Base-by-base conservation (phyloP, 2,888 invertebrate genomes). In the Fragum fragum region DNA sequence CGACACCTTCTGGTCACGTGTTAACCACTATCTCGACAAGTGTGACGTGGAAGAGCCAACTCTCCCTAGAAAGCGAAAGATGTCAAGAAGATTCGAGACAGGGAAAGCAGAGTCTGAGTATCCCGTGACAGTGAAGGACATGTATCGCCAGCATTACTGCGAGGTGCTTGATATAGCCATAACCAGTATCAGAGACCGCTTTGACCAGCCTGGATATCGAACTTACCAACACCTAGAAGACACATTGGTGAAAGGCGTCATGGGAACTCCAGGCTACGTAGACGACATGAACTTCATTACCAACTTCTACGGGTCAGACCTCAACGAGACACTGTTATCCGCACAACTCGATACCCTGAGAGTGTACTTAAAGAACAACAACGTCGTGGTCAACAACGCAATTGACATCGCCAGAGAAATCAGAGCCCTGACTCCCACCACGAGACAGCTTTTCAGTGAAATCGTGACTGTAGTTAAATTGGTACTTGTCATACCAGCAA, bases 51-150 rank as follows among this genome's bases (percentile, higher is more conserved):
- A 52, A n/a, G 69, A 80, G 21, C 82, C 78, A 11, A 2, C 36
- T 1, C 47, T 87, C 18, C 74, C 80, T 2, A 23, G 80, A 21
- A 39, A 47, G 26, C 63, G 78, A n/a, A 86, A 81, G 42, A 52
- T 39, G 42, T 42, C 26, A 11, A 23, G 21, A n/a, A 32, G 68
- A 21, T 68, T 68, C 5, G 68, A 68, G 5, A 68, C 68, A 18
- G 68, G 68, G 5, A 14, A 52, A 52, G 52, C 52, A 7, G n/a
- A 16, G 16, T 2, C 52, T 7, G 52, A 52, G 52, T 52, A 7
- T 52, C 52, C 5, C 3, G 2, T 16, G 5, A 5, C 5, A 52
- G 52, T 52, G 21, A 52, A 52, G 16, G 52, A 3, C 6, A 7
- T 7, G 6, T 52, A 52, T 21, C 52, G 52, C 32, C 32, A 36